Percentiles rank a stretch among this genome's conserved stretches.
Evolutionary conservation across 2,113 vertebrate genomes (phyloP).

Genomic region (Cynopterus brachyotis): DNA sequence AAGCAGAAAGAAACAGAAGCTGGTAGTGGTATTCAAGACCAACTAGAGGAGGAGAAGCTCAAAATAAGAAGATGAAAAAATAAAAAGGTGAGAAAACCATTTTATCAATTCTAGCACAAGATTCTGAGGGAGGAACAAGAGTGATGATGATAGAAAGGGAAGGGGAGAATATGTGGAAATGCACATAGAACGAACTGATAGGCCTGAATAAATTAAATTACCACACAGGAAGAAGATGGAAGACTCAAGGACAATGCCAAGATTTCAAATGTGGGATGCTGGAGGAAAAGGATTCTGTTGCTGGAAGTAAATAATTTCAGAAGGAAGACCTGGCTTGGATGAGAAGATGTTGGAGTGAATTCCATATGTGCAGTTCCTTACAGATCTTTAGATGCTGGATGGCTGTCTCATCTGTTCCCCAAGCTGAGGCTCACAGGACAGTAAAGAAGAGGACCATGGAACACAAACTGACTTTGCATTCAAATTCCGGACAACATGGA

Average conservation of each 20-base stretch:
- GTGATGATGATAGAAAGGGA: neutral
- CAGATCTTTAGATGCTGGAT: neutral
- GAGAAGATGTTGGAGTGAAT: neutral
- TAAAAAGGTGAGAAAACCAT: neutral
- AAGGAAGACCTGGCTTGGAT: neutral
- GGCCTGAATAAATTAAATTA: neutral
- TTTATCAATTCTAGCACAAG: neutral
- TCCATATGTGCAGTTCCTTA: neutral
- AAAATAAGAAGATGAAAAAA: neutral
- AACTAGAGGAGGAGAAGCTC: neutral
- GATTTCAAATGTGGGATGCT: neutral
- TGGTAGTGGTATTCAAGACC: neutral
- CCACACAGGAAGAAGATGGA: neutral
- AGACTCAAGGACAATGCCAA: neutral
- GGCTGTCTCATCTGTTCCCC: neutral
- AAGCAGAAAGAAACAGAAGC: neutral
- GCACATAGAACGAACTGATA: neutral
- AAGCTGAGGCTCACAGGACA: neutral
- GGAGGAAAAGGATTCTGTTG: neutral
- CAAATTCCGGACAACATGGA: neutral
- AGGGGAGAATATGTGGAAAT: neutral
- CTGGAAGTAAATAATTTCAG: neutral
- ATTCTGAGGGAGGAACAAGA: neutral
- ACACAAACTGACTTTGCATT: neutral
- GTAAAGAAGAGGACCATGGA: neutral